Evolutionary conservation across 2,797 vertebrate genomes (phyloP), one percentile per base, ranked within the genome.

Genomic region (Phalanger gymnotis): DNA sequence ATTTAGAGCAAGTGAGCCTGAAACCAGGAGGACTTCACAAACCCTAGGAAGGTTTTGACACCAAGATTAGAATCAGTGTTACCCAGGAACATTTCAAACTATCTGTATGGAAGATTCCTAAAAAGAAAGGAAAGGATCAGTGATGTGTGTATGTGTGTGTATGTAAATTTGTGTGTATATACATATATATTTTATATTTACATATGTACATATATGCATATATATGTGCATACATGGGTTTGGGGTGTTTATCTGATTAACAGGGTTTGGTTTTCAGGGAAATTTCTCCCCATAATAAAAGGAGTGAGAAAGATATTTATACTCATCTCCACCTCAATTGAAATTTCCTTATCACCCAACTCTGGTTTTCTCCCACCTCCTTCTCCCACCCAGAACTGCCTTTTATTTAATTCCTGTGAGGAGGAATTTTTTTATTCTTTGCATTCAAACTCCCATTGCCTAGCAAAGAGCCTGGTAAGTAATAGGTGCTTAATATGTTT

Each of bases 261-360:
- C 13, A 66, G 47, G 58, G 40, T 91, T 97, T 90, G 53, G 12
- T 61, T 94, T 96, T 97, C 55, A 96, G 73, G 56, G 54, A 53
- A 94, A 93, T 0, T 92, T 54, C 89, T 90, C 22, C 19, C 19
- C 5, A 94, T n/a, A 28, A 53, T 92, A 93, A 92, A 52, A 53
- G 66, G 94, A 52, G 93, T 13, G 53, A 6, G 92, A 53, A 90
- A 96, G 30, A 54, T 31, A 91, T 30, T 52, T 31, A 91, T 30
- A n/a, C 22, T 31, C 90, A 51, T 34, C 4, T 53, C 31, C 53
- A 53, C 54, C 12, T 66, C 1, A 25, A 6, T 90, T 34, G 94
- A 90, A 96, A n/a, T 53, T 57, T 54, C 4, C 47, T 47, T 57
- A 53, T 51, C 58, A 27, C 53, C 34, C n/a, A 91, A 91, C 2